Conservation (phyloP, 1,140 invertebrate genomes). For the Centruroides sculpturatus region DNA sequence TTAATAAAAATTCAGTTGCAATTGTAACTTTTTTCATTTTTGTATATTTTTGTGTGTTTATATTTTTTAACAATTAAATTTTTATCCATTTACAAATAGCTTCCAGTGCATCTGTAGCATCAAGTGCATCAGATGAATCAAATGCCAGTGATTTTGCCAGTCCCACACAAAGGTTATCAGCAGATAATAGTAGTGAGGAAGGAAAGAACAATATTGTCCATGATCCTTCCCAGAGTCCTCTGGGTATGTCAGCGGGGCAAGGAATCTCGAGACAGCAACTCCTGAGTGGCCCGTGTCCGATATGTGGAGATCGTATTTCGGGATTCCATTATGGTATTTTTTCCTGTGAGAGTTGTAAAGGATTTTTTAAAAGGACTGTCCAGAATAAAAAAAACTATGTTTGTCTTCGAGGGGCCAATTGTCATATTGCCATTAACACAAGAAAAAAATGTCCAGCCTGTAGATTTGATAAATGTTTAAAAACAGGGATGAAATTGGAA, state of each 20-base stretch:
- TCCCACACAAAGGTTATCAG: conserved; percentile 8
- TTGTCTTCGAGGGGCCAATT: conserved; percentile 76
- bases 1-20: too few relatives aligned
- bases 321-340: conserved; percentile 94
- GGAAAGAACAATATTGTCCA: conserved; percentile 3
- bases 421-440: conserved; percentile 75
- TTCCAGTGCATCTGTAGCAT: conserved; percentile 15
- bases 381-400: conserved; percentile 96
- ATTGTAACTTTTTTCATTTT: background rate
- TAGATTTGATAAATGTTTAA: conserved; percentile 90
- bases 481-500: conserved; percentile 93
- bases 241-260: conserved; percentile 6
- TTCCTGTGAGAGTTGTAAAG: conserved; percentile 92
- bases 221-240: conserved; percentile 9
- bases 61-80: background rate
- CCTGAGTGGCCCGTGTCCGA: conserved; percentile 64
- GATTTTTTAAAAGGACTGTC: conserved; percentile 95
- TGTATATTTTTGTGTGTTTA: background rate
- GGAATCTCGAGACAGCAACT: conserved; percentile 20
- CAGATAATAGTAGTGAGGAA: conserved; percentile 11
- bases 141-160: conserved; percentile 16
- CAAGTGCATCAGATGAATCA: conserved; percentile 17
- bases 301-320: conserved; percentile 88
- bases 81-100: background rate
- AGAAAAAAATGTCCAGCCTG: conserved; percentile 94